Conservation (phyloP, 1,140 invertebrate genomes). For the Phenacoccus solenopsis region DNA sequence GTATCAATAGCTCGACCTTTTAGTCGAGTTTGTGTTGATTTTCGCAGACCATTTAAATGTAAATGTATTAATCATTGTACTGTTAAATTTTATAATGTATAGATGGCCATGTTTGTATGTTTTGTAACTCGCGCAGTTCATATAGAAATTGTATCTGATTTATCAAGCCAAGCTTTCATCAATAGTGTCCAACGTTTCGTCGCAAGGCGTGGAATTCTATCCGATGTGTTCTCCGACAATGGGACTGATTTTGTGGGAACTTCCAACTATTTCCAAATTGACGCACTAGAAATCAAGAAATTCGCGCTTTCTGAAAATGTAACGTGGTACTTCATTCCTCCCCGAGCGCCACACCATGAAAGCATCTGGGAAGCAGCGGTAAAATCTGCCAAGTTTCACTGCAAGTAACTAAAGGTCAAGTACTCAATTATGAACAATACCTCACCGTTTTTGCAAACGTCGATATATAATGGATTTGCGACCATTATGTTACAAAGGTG, state of each 20-base stretch:
- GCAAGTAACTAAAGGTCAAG: too few relatives aligned
- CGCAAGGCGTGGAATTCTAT: conserved; percentile 29
- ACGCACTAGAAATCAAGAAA: too few relatives aligned
- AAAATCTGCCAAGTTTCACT: too few relatives aligned
- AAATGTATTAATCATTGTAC: conserved; percentile 25
- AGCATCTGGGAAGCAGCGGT: too few relatives aligned
- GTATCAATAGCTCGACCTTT: conserved; percentile 28
- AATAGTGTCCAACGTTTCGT: conserved; percentile 32
- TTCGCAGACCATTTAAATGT: conserved; percentile 30
- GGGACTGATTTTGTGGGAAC: conserved; percentile 34
- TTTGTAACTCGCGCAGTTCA: conserved; percentile 30
- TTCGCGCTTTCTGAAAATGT: too few relatives aligned
- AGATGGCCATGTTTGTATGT: conserved; percentile 31
- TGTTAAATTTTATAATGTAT: conserved; percentile 25
- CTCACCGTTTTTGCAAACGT: too few relatives aligned
- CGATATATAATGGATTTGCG: too few relatives aligned
- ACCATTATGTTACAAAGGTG: background rate
- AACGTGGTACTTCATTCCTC: too few relatives aligned
- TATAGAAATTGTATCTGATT: conserved; percentile 29
- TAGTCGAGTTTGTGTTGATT: conserved; percentile 29
- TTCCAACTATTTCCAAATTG: background rate
- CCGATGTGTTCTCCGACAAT: conserved; percentile 31
- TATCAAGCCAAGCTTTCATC: conserved; percentile 27
- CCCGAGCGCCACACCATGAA: too few relatives aligned
- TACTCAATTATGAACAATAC: too few relatives aligned